Evolutionary conservation across 2,888 invertebrate genomes (phyloP).

Genomic region (Synergus gifuensis): DNA sequence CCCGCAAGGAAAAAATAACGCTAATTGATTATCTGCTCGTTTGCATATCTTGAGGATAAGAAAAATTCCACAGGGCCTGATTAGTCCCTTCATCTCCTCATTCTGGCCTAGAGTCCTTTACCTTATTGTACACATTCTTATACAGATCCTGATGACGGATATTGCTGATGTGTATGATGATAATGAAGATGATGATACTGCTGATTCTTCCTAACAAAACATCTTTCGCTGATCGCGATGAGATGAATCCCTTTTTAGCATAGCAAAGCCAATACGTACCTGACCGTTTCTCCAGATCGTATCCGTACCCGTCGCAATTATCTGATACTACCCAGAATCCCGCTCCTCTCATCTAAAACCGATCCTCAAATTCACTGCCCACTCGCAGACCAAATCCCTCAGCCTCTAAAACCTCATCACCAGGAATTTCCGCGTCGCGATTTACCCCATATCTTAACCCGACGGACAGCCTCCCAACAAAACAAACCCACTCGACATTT

Average conservation of each 20-base stretch:
- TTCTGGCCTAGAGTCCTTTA: not conserved
- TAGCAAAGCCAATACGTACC: slow-evolving; percentile 44
- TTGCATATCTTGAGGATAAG: slow-evolving; percentile 42
- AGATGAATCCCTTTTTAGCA: slow-evolving; percentile 11
- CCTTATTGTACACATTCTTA: slow-evolving; percentile 3
- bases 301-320: slow-evolving; percentile 27
- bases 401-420: not conserved
- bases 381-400: not conserved
- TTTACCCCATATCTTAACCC: not conserved
- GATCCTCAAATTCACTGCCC: slow-evolving; percentile 3
- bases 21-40: slow-evolving; percentile 59
- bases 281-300: slow-evolving; percentile 30
- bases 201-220: not conserved
- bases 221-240: not conserved
- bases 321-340: not conserved
- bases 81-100: slow-evolving; percentile 28
- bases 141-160: not conserved
- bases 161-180: not conserved
- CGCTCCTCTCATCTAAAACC: not conserved
- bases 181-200: not conserved
- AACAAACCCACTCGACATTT: slow-evolving; percentile 4
- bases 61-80: slow-evolving; percentile 33
- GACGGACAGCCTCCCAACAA: slow-evolving; percentile 12
- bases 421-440: not conserved
- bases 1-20: slow-evolving; percentile 56